Evolutionary conservation across 2,888 invertebrate species (phyloP).

Genomic region (Stenchaetothrips biformis): DNA sequence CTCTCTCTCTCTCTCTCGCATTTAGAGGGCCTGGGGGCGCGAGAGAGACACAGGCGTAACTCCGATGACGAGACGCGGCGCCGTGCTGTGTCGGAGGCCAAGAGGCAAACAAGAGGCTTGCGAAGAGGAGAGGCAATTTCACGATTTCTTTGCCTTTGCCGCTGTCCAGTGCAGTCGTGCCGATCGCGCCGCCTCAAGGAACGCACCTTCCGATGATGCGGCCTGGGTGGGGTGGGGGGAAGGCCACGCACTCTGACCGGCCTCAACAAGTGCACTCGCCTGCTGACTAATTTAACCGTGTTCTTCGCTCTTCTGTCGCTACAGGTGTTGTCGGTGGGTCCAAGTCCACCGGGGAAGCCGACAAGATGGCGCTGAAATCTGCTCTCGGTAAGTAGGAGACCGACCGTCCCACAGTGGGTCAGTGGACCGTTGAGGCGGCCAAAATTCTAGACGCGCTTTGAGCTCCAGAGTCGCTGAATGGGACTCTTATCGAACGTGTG

Average conservation of each 20-base stretch:
- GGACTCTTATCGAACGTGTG: too few relatives aligned
- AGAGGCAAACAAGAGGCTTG: too few relatives aligned
- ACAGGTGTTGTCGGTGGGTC: slow-evolving; percentile 10
- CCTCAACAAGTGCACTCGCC: neutral
- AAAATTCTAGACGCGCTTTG: too few relatives aligned
- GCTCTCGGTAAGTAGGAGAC: neutral
- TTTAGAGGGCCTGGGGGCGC: neutral
- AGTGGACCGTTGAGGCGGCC: too few relatives aligned
- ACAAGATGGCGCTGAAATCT: neutral
- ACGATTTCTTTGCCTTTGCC: neutral
- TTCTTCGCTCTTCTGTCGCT: neutral
- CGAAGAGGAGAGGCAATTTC: neutral
- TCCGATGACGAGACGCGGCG: too few relatives aligned
- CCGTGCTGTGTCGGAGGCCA: too few relatives aligned
- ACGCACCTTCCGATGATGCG: neutral
- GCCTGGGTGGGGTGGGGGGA: neutral
- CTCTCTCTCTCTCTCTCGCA: neutral
- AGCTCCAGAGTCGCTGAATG: too few relatives aligned
- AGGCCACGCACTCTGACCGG: neutral
- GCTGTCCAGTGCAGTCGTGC: neutral
- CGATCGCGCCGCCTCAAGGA: neutral
- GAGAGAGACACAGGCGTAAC: neutral
- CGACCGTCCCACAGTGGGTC: too few relatives aligned
- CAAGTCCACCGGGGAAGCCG: neutral
- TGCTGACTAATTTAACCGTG: neutral